Conservation (phyloP, 2,797 vertebrate species). For the Falco biarmicus region DNA sequence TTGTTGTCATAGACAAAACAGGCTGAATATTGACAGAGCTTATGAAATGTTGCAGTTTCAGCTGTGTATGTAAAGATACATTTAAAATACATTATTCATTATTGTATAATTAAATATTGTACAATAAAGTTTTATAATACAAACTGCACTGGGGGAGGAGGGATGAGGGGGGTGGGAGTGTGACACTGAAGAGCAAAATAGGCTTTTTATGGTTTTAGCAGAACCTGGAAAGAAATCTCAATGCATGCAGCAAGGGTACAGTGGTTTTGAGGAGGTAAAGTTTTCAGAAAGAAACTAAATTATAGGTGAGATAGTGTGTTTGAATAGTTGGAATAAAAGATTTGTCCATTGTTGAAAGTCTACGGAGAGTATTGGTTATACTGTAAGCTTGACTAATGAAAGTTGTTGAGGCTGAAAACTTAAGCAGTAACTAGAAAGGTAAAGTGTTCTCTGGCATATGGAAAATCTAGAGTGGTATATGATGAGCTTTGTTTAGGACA, state of each 20-base stretch:
- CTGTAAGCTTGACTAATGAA: background rate
- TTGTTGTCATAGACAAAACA: background rate
- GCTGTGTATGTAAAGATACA: background rate
- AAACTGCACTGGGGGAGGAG: background rate
- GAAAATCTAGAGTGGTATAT: background rate
- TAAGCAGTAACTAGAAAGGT: background rate
- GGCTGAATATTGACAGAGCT: background rate
- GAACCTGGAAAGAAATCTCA: background rate
- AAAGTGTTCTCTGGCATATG: background rate
- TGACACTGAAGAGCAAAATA: background rate
- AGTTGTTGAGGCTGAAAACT: background rate
- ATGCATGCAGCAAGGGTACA: fast-evolving
- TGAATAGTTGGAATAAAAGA: background rate
- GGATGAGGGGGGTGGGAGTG: too few relatives aligned
- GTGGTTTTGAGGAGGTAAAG: background rate
- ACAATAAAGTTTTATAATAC: background rate
- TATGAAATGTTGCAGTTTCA: background rate
- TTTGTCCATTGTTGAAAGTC: background rate
- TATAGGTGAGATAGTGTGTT: background rate
- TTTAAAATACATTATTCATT: background rate
- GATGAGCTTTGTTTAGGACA: background rate
- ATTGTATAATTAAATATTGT: background rate
- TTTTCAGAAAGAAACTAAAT: background rate
- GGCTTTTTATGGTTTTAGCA: background rate
- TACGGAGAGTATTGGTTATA: background rate